Base-by-base conservation (phyloP, 1,140 invertebrate genomes). In the Physella acuta region DNA sequence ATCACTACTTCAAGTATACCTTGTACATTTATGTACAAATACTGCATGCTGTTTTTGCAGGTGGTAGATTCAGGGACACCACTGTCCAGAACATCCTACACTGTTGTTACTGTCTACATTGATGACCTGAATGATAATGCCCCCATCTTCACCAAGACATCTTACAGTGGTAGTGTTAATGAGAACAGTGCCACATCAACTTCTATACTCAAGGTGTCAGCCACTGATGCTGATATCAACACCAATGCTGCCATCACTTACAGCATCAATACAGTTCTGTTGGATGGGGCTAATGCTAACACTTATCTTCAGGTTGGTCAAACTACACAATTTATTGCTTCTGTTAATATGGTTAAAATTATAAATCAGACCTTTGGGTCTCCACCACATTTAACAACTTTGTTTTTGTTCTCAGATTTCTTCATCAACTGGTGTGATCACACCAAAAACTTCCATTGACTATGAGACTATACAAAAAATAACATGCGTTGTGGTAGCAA, bases 161-260 rank as follows among this genome's bases (percentile, higher is more conserved):
- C 76, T n/a, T 89, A 88, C 75, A 74, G 78, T 26, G 86, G 81
- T 14, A 91, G 88, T 33, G 92, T 97, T 11, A 89, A 90, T 73
- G 95, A 98, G 84, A 97, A 97, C 82, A 91, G 94, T 78, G 90
- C 93, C 0, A 87, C 90, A 4, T 94, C 93, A 17, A 93, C 92
- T 0, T 92, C 90, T 75, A 91, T 97, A 59, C 80, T 94, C 68
- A 91, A 90, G 67, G 90, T 97, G 64, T 89, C 85, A 37, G 93
- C 92, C 11, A 73, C 70, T 3, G 82, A 84, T 66, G 39, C 52
- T 2, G 82, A 84, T 82, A 68, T 58, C 5, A 79, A 77, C 5
- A 36, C 56, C 17, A 80, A 80, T 68, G 78, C 71, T n/a, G 61
- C 55, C 24, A 71, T 81, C 16, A 73, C 68, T 8, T 96, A 93